Percentiles rank a stretch among this genome's conserved stretches.
phyloP scores from a whole-genome alignment of 2,888 invertebrate species.

The Acrobasis consociella region DNA sequence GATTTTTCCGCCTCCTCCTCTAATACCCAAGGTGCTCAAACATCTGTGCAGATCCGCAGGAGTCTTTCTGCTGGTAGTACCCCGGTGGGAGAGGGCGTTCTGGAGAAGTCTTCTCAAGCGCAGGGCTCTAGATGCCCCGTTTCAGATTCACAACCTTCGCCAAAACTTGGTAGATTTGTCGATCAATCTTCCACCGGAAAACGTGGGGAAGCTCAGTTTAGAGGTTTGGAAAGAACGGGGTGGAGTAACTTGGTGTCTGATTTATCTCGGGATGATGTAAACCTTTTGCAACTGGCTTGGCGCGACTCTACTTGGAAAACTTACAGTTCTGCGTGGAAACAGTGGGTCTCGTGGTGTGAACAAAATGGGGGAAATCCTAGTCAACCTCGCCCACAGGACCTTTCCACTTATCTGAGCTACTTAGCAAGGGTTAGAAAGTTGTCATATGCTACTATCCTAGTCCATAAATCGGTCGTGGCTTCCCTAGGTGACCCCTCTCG shows the following conservation, averaged over 20 bases:
- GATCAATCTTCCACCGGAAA: conserved; percentile 23
- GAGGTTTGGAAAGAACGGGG: background rate
- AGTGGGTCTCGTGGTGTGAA: conserved; percentile 21
- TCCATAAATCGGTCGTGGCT: too few relatives aligned
- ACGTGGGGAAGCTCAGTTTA: background rate
- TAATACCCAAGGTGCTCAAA: background rate
- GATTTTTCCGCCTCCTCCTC: background rate
- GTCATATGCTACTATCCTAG: too few relatives aligned
- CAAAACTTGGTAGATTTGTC: conserved; percentile 27
- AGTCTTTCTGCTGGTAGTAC: background rate
- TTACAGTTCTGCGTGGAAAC: conserved; percentile 30
- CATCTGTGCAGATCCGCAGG: background rate
- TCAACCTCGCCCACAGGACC: too few relatives aligned
- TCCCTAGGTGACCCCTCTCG: too few relatives aligned
- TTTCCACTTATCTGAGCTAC: too few relatives aligned
- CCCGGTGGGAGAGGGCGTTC: background rate
- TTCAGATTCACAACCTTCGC: background rate
- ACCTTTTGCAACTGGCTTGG: conserved; percentile 31
- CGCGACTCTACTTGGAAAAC: conserved; percentile 33
- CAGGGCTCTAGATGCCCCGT: background rate
- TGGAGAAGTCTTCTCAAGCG: background rate
- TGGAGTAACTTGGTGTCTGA: background rate
- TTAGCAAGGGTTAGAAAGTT: too few relatives aligned
- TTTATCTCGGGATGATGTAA: background rate
- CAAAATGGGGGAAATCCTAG: background rate